Evolutionary conservation across 2,888 invertebrate genomes (phyloP).

Genomic region (Drosophila emarginata): DNA sequence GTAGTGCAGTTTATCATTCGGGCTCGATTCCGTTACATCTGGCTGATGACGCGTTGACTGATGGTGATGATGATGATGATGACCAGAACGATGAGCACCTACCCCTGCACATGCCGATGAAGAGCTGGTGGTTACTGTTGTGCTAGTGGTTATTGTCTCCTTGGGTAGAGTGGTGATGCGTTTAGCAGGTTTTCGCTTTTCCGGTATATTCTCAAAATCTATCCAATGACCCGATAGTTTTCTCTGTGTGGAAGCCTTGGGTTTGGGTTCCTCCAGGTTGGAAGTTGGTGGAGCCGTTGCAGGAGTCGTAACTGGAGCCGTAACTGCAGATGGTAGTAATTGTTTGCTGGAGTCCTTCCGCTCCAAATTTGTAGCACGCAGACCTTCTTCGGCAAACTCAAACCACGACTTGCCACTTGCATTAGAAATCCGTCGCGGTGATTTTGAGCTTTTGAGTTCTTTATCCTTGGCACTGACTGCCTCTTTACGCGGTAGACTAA

Average conservation of each 20-base stretch:
- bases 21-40: conserved; percentile 32
- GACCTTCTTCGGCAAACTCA: conserved; percentile 86
- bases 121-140: conserved; percentile 42
- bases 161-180: conserved; percentile 91
- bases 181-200: conserved; percentile 90
- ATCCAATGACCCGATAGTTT: conserved; percentile 87
- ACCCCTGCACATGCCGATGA: conserved; percentile 35
- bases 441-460: conserved; percentile 82
- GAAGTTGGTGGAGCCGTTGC: not conserved
- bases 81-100: conserved; percentile 34
- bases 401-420: conserved; percentile 84
- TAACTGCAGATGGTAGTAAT: conserved; percentile 45
- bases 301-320: not conserved
- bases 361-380: conserved; percentile 81
- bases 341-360: conserved; percentile 79
- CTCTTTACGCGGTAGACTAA: conserved; percentile 87
- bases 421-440: conserved; percentile 83
- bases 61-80: conserved; percentile 52
- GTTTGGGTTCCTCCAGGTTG: conserved; percentile 53
- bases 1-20: conserved; percentile 84
- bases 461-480: conserved; percentile 76
- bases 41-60: conserved; percentile 42
- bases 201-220: conserved; percentile 93
- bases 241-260: conserved; percentile 71
- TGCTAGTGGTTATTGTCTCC: conserved; percentile 63